These are phyloP conservation scores for Limnephilus auricula DNA, from an alignment of 2,888 invertebrate genomes.

Conservation along the genomic window DNA sequence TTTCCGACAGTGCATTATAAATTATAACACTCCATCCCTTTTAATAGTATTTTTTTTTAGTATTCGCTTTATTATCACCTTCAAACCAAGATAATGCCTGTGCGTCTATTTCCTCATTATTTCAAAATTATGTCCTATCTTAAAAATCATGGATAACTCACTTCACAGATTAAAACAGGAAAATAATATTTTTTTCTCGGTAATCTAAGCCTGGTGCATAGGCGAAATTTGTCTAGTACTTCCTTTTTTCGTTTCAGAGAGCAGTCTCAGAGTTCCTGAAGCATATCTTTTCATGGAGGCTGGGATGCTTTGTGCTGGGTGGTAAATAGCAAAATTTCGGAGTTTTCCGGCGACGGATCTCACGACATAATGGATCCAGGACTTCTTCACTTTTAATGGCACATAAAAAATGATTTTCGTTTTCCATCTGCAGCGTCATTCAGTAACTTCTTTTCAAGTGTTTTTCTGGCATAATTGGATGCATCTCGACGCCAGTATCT, in stretches of 20 bases:
- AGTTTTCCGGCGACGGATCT: conserved; percentile 20
- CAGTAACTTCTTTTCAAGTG: not conserved
- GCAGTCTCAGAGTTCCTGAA: not conserved
- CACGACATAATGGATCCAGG: not conserved
- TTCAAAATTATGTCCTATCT: too few species aligned
- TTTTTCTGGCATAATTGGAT: not conserved
- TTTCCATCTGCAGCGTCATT: not conserved
- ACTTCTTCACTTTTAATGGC: not conserved
- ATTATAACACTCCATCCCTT: too few species aligned
- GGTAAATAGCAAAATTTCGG: not conserved
- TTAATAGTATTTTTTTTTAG: too few species aligned
- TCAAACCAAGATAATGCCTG: too few species aligned
- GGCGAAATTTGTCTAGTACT: not conserved
- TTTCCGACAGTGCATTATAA: too few species aligned
- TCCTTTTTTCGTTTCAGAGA: not conserved
- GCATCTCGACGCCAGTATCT: not conserved
- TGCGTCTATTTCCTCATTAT: too few species aligned
- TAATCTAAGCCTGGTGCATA: not conserved
- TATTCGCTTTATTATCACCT: too few species aligned
- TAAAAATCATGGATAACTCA: too few species aligned
- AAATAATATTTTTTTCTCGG: too few species aligned
- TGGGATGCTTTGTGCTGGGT: not conserved
- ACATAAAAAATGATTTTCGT: not conserved
- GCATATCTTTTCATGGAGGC: not conserved
- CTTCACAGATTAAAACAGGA: too few species aligned